Base-by-base conservation (phyloP, 2,797 vertebrate genomes). In the Telmatherina bonti region DNA sequence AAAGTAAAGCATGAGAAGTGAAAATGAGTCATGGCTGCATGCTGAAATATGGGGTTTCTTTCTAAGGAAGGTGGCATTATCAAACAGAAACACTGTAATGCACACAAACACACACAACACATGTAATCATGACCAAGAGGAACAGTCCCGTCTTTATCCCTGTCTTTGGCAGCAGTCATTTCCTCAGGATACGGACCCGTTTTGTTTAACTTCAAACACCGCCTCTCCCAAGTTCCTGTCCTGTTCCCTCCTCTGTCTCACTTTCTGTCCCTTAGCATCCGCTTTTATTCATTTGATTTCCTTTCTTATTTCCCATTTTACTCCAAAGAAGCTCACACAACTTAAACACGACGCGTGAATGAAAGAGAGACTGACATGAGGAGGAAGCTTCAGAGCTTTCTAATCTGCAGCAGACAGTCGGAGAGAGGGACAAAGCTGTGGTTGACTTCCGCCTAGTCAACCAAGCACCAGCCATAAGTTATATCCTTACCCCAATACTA, bases 161-260 rank as follows among this genome's bases (percentile, higher is more conserved):
- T 33, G 70, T 87, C 76, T 88, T 90, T 92, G 92, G 91, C 90
- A 89, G 53, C 81, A 89, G 88, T 72, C 87, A 85, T 87, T 93
- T 93, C 91, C 92, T 89, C 85, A 89, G 91, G 91, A 93, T 92
- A 90, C 35, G 79, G 66, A 88, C 65, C 64, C 73, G 74, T 91
- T 91, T 90, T 91, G 89, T 89, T 92, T 88, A 76, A 88, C 86
- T 93, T 91, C 88, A 92, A 92, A 91, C 87, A 90, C 66, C 4
- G 76, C 76, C 86, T 88, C 84, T 85, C 79, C 74, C 79, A 79
- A 77, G 80, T 85, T 86, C 84, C 79, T 73, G 72, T 88, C 82
- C 88, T 81, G 74, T 77, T 71, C 78, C 81, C 73, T 81, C 69
- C 75, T 62, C 72, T 45, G 65, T 84, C 72, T 82, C 43, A 68